Conservation (phyloP, 2,888 invertebrate species). For the Diaphora mendica region DNA sequence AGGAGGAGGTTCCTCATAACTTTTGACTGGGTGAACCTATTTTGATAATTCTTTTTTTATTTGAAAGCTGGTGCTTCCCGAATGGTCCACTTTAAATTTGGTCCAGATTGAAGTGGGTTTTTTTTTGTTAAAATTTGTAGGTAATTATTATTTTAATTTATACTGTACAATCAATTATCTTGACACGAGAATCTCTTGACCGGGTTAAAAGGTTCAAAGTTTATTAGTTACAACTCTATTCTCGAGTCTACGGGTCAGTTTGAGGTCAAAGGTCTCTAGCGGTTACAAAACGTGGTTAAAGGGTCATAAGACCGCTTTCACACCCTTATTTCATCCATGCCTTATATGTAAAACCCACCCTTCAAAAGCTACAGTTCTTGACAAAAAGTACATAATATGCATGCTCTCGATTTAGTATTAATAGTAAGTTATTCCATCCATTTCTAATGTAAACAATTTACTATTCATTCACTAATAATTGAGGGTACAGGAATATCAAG, state of each 20-base stretch:
- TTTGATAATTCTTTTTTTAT: too few relatives aligned
- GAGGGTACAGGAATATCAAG: not conserved
- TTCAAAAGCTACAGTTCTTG: not conserved
- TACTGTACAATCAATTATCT: not conserved
- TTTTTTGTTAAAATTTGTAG: too few relatives aligned
- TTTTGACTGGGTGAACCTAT: too few relatives aligned
- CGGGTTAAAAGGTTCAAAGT: not conserved
- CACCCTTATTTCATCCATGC: not conserved
- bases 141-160: too few relatives aligned
- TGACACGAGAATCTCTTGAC: not conserved
- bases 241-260: not conserved
- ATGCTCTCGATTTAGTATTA: constrained; percentile 1
- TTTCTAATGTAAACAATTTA: not conserved
- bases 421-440: constrained; percentile 1
- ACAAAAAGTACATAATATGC: not conserved
- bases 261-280: not conserved
- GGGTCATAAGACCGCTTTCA: not conserved
- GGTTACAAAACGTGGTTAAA: not conserved
- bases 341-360: not conserved
- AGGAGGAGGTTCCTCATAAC: too few relatives aligned
- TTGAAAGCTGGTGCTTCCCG: too few relatives aligned
- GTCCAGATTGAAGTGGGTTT: too few relatives aligned
- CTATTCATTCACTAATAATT: not conserved
- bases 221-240: not conserved
- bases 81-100: too few relatives aligned